Percentiles rank a stretch among this genome's conserved stretches.
These are phyloP conservation scores for Helicolenus hilgendorfi DNA, from an alignment of 2,797 vertebrate species.

Conservation along the genomic window DNA sequence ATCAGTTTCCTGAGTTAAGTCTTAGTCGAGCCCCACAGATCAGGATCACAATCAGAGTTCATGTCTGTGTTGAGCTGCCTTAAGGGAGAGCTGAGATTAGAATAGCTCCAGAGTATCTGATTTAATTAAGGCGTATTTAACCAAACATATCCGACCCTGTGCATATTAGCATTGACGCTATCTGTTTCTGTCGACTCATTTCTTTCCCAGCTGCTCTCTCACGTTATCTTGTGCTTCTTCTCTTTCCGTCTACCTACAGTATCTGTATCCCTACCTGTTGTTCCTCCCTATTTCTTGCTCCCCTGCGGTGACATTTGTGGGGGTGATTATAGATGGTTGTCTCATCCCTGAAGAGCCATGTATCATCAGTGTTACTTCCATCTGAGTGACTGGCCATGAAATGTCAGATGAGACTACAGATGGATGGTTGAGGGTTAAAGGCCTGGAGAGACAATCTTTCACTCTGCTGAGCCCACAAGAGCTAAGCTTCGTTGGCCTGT, in stretches of 20 bases:
- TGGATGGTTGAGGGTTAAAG: slow-evolving; percentile 71
- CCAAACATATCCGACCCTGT: slow-evolving; percentile 3
- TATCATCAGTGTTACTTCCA: slow-evolving; percentile 73
- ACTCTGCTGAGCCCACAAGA: slow-evolving; percentile 59
- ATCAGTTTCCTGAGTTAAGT: slow-evolving; percentile 29
- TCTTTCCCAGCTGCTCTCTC: background rate
- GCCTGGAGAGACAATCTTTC: slow-evolving; percentile 67
- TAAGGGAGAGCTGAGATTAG: slow-evolving; percentile 15
- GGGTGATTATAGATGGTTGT: slow-evolving; percentile 68
- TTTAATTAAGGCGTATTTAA: slow-evolving; percentile 39
- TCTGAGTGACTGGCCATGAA: slow-evolving; percentile 81
- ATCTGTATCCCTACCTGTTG: slow-evolving; percentile 39
- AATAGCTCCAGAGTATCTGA: slow-evolving; percentile 23
- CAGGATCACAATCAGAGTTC: slow-evolving; percentile 38
- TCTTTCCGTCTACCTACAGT: background rate
- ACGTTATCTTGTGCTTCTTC: background rate
- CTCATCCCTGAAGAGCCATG: slow-evolving; percentile 64
- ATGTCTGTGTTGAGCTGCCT: slow-evolving; percentile 37
- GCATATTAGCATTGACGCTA: slow-evolving; percentile 3
- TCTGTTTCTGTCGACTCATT: background rate
- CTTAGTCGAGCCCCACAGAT: slow-evolving; percentile 11
- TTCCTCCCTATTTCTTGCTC: slow-evolving; percentile 38
- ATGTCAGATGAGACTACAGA: slow-evolving; percentile 76
- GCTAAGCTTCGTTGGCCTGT: slow-evolving; percentile 51
- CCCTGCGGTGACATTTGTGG: slow-evolving; percentile 73